Conservation (phyloP, 1,140 invertebrate genomes). For the Paramacrobiotus metropolitanus region DNA sequence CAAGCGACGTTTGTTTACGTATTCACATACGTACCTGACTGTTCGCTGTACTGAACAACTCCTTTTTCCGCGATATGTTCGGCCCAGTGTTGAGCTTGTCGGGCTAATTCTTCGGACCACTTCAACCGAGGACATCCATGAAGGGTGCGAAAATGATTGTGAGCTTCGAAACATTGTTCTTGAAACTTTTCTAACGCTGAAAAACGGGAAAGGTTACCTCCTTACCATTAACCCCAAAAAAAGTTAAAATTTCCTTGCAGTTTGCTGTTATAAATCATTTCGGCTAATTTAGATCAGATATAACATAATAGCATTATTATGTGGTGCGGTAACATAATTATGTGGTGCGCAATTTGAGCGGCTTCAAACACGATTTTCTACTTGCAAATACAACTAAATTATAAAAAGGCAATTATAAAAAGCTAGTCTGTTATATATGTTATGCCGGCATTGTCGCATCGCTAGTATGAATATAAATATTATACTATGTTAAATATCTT, state of each 20-base stretch:
- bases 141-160: slow-evolving; percentile 11
- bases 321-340: neutral
- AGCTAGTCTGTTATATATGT: too few relatives aligned
- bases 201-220: too few relatives aligned
- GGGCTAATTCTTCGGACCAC: slow-evolving; percentile 11
- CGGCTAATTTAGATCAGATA: neutral
- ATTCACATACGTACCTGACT: slow-evolving; percentile 11
- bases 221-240: too few relatives aligned
- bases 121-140: slow-evolving; percentile 12
- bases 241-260: neutral
- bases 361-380: too few relatives aligned
- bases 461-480: too few relatives aligned
- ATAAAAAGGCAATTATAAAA: too few relatives aligned
- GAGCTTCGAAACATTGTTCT: slow-evolving; percentile 11
- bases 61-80: slow-evolving; percentile 13
- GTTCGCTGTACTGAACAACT: slow-evolving; percentile 14
- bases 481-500: too few relatives aligned
- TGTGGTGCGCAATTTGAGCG: too few relatives aligned
- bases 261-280: neutral
- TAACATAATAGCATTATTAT: neutral
- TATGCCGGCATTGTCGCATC: too few relatives aligned
- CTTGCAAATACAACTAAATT: too few relatives aligned
- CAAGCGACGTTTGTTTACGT: neutral
- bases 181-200: slow-evolving; percentile 12
- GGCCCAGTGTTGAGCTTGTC: slow-evolving; percentile 14